Base-by-base conservation (phyloP, 2,797 vertebrate species). In the Sebastolobus alascanus region DNA sequence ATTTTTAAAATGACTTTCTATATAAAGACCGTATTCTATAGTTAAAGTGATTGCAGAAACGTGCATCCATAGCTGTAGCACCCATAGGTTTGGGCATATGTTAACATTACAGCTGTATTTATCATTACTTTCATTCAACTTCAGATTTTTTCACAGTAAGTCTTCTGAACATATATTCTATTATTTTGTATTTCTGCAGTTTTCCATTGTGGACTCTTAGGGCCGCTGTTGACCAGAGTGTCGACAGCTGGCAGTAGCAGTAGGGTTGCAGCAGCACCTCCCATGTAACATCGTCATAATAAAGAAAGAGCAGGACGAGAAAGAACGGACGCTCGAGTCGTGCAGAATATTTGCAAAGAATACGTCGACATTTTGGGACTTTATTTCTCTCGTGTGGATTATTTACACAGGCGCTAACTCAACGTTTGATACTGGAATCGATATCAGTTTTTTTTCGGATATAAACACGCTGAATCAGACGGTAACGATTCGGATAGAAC, bases 401-500 rank as follows among this genome's bases (percentile, higher is more conserved):
- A 12, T 56, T 27, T 35, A 12, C 46, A 1, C 12, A 8, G 20
- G 0, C 1, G 2, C 5, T 6, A 1, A 4, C 8, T 20, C 14
- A 1, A 55, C 20, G 6, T 29, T 14, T 38, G 5, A 16, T 2
- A 10, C 0, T 29, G n/a, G 7, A 40, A 25, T 27, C 7, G 2
- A 20, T 13, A 5, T 5, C 6, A 6, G 4, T 33, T 33, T 33
- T n/a, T 20, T 8, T 2, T 8, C 7, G 29, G 14, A 18, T 66
- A 18, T 29, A n/a, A 27, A 18, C 40, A 18, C 38, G 38, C 1
- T 38, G 10, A 11, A 38, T 12, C 38, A 38, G 1, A 27, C 22
- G 27, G 56, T 18, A 16, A 31, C 27, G 8, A 2, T 59, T 12
- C 29, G 29, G 52, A 71, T 3, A 73, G 77, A 93, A 94, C 95